Percentiles rank a stretch among this genome's conserved stretches.
phyloP scores from a whole-genome alignment of 2,888 invertebrate species.

The Salpingus planirostris region DNA sequence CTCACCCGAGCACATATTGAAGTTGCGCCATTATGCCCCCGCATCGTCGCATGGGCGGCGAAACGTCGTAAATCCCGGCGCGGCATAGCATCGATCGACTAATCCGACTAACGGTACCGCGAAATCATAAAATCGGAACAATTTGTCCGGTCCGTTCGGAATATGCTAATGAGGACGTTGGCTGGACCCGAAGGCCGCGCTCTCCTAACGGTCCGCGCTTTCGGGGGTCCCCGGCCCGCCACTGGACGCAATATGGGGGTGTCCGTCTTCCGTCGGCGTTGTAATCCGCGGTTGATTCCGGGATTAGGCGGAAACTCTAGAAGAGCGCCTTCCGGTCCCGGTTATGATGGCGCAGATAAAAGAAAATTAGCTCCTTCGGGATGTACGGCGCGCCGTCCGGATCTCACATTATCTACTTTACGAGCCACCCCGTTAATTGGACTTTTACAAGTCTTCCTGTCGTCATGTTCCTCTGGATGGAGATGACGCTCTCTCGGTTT shows the following conservation, averaged over 20 bases:
- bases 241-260: too few relatives aligned
- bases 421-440: slow-evolving; percentile 12
- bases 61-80: too few relatives aligned
- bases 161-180: too few relatives aligned
- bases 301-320: slow-evolving; percentile 10
- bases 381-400: slow-evolving; percentile 3
- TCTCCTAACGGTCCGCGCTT: too few relatives aligned
- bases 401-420: slow-evolving; percentile 9
- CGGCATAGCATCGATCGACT: slow-evolving; percentile 8
- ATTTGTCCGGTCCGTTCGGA: slow-evolving; percentile 6
- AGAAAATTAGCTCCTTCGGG: slow-evolving; percentile 11
- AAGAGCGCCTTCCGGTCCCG: too few relatives aligned
- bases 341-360: slow-evolving; percentile 8
- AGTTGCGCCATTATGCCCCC: slow-evolving; percentile 5
- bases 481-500: too few relatives aligned
- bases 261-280: slow-evolving; percentile 7
- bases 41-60: slow-evolving; percentile 10
- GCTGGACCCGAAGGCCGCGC: too few relatives aligned
- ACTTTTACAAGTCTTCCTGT: slow-evolving; percentile 12
- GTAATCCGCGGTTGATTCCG: slow-evolving; percentile 10
- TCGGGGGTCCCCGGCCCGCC: too few relatives aligned
- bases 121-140: slow-evolving; percentile 8
- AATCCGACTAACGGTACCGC: slow-evolving; percentile 10
- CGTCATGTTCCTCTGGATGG: too few relatives aligned
- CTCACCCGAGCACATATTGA: slow-evolving; percentile 8